Conservation (phyloP, 2,888 invertebrate species). For the Malthinus flaveolus region DNA sequence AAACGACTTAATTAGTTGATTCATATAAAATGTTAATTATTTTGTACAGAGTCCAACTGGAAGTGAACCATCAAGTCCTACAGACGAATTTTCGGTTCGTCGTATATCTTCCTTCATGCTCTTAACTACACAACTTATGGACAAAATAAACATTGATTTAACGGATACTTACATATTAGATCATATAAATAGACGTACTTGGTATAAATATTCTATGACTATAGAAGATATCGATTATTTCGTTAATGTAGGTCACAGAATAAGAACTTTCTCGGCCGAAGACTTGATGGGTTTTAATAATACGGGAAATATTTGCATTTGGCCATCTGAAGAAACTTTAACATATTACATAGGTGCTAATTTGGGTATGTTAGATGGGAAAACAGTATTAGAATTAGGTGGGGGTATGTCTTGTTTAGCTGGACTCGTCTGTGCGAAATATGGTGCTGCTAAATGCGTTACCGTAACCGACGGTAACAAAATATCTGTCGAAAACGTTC, state of each 20-base stretch:
- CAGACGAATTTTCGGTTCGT: conserved; percentile 59
- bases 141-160: conserved; percentile 33
- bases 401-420: conserved; percentile 86
- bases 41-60: conserved; percentile 50
- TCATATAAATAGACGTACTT: conserved; percentile 57
- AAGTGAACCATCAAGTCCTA: conserved; percentile 54
- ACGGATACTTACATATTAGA: conserved; percentile 38
- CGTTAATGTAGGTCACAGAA: conserved; percentile 63
- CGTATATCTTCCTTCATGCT: conserved; percentile 64
- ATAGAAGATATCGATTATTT: conserved; percentile 57
- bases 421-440: conserved; percentile 72
- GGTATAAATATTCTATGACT: conserved; percentile 65
- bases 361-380: conserved; percentile 64
- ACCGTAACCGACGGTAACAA: conserved; percentile 80
- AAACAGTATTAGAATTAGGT: conserved; percentile 75
- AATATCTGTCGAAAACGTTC: conserved; percentile 73
- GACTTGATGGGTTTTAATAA: conserved; percentile 82
- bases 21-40: conserved; percentile 20
- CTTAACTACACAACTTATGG: conserved; percentile 55
- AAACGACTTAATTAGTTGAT: conserved; percentile 22
- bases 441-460: conserved; percentile 65
- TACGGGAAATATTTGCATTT: conserved; percentile 78
- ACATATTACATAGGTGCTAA: conserved; percentile 71
- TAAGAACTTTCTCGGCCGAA: conserved; percentile 66
- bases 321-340: conserved; percentile 79